A percentile compares a stretch with the other conserved stretches of the same genome.
Evolutionary conservation across 1,140 invertebrate genomes (phyloP).

Genomic region (Branchinecta lynchi): DNA sequence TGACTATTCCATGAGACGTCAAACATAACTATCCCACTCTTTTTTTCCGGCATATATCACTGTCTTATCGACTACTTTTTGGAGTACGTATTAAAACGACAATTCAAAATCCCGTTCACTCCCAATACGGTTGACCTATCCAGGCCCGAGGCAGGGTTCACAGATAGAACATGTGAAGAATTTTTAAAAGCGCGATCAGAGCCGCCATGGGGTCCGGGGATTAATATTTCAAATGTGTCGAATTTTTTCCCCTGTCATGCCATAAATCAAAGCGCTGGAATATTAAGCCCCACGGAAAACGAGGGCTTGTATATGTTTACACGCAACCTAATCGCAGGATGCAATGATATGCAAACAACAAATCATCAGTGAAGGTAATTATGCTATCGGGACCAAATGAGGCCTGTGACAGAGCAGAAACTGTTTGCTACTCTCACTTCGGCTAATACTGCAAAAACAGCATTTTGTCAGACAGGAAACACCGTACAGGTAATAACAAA

Average conservation of each 20-base stretch:
- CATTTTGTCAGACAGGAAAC: no score
- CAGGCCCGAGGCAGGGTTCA: not conserved
- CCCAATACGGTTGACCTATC: not conserved
- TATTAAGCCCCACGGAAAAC: not conserved
- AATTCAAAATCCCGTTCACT: not conserved
- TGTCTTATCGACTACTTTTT: not conserved
- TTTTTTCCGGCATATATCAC: not conserved
- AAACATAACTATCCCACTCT: not conserved
- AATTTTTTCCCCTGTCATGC: constrained; percentile 11
- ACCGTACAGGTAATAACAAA: no score
- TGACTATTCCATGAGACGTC: not conserved
- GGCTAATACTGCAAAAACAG: no score
- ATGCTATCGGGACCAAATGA: constrained; percentile 1
- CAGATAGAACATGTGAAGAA: not conserved
- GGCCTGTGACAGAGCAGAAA: not conserved
- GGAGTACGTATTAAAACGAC: no score
- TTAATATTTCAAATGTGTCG: constrained; percentile 11
- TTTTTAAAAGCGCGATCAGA: not conserved
- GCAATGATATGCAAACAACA: constrained; percentile 5
- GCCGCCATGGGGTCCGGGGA: not conserved
- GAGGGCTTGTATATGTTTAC: not conserved
- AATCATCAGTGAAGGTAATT: constrained; percentile 1
- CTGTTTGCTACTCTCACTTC: no score
- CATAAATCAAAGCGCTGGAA: constrained; percentile 1
- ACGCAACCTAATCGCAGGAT: not conserved